Evolutionary conservation across 2,888 invertebrate genomes (phyloP), one percentile per base, ranked within the genome.

Genomic region (Tridacna crocea): DNA sequence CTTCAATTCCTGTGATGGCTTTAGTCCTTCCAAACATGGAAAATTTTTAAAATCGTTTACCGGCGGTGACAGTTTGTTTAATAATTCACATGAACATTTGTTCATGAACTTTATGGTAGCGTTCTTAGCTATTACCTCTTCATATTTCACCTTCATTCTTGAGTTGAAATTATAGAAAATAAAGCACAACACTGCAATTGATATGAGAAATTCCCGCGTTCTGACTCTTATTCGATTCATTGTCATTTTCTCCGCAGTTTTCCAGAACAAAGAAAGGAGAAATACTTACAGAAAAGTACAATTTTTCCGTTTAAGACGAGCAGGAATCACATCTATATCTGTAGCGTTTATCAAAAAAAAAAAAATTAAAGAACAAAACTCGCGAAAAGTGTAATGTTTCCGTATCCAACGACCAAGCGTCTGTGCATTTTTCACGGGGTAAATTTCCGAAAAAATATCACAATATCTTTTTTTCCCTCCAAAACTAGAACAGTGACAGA

Each of bases 51-150:
- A 70, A n/a, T 70, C 70, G n/a, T 51, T 22, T 24, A 70, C 3
- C 24, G 70, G 70, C 3, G 48, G 70, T 22, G 48, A 51, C 13
- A 70, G 70, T 70, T 47, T 47, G 26, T 51, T 51, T n/a, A 70
- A 26, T 26, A 70, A 26, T 22, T 48, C 48, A 26, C 70, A 70
- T 22, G 70, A 70, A 51, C 70, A 70, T 70, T 51, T 70, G 24
- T 70, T 70, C 4, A 70, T 51, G 47, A 51, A 70, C 24, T 70
- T 51, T 8, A 51, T 19, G 3, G 22, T 47, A 36, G n/a, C n/a
- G 11, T 63, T 15, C 19, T 26, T 26, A 0, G 63, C 26, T 26
- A 27, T 27, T 27, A 27, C 63, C 8, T 26, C 19, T 17, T 19
- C 27, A 46, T 46, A 66, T 36, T 36, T 46, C 46, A 66, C 36